phyloP scores from a whole-genome alignment of 1,140 invertebrate genomes.

The Neodiprion virginianus region DNA sequence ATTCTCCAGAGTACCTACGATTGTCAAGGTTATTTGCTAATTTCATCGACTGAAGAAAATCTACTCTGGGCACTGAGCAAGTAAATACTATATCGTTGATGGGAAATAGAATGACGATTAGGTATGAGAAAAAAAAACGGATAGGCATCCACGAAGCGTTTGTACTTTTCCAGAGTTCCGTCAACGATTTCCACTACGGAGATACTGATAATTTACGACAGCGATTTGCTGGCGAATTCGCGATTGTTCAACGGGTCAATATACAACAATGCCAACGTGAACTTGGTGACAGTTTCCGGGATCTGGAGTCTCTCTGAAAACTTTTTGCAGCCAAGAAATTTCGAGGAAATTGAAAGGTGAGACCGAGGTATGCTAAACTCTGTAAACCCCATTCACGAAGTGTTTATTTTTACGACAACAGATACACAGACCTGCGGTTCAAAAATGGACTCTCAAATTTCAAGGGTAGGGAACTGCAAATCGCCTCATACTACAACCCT shows the following conservation, averaged over 20 bases:
- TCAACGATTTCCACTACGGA: slow-evolving; percentile 36
- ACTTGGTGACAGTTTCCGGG: slow-evolving; percentile 37
- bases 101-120: slow-evolving; percentile 12
- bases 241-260: slow-evolving; percentile 38
- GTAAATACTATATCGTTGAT: slow-evolving; percentile 18
- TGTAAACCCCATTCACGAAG: slow-evolving; percentile 1
- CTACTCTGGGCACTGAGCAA: slow-evolving; percentile 26
- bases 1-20: slow-evolving; percentile 23
- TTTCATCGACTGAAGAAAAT: slow-evolving; percentile 26
- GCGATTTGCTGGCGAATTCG: slow-evolving; percentile 31
- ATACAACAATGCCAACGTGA: slow-evolving; percentile 43
- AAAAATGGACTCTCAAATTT: slow-evolving; percentile 35
- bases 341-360: slow-evolving; percentile 40
- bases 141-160: background rate
- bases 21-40: slow-evolving; percentile 40
- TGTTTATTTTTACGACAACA: slow-evolving; percentile 17
- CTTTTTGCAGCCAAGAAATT: slow-evolving; percentile 39
- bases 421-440: slow-evolving; percentile 31
- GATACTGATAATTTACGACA: slow-evolving; percentile 43
- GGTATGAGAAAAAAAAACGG: background rate
- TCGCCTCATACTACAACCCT: slow-evolving; percentile 37
- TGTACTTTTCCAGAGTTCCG: slow-evolving; percentile 37
- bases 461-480: slow-evolving; percentile 38
- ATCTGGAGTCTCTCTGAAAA: slow-evolving; percentile 46
- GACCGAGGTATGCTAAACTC: slow-evolving; percentile 8